Base-by-base conservation (phyloP, 2,797 vertebrate genomes). In the Naso thynnoides region DNA sequence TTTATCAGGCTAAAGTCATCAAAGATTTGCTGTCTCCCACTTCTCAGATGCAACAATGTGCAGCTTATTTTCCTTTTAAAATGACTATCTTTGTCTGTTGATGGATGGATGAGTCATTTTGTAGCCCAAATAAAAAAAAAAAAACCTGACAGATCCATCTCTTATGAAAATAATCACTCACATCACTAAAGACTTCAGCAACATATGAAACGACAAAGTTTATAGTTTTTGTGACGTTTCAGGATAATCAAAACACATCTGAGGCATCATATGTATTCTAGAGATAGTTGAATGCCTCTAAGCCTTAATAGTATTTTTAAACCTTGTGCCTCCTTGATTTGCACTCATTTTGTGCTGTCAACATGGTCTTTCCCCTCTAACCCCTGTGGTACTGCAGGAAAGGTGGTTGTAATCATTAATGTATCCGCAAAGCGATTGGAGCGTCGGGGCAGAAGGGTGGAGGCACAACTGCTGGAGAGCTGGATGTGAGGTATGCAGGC, bases 361-460 rank as follows among this genome's bases (percentile, higher is more conserved):
- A 72, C 72, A 63, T 73, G 45, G 76, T 78, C 57, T 63, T 47
- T 73, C 48, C 55, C 56, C 69, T 84, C 76, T 85, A 82, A 86
- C 84, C 78, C 77, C 66, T 16, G 42, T 50, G 52, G 72, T 73
- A 57, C 68, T 69, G 55, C 53, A 45, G 69, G 67, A 77, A n/a
- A 84, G 83, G 79, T 74, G 73, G 83, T 49, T 69, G 83, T 58
- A 79, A 82, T 88, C 81, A 82, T 92, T 83, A 85, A 53, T 48
- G 64, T 68, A 76, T 67, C 63, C 61, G 58, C 78, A 63, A 77
- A 72, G 75, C 82, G 71, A 83, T 79, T 86, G 88, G 81, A 75
- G 67, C 75, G 26, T n/a, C 19, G 52, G 56, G 57, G 64, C 50
- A 23, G 63, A 29, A 54, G 27, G 67, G 68, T 45, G 76, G 69